phyloP scores from a whole-genome alignment of 2,113 vertebrate genomes.

The Indicator maculatus region DNA sequence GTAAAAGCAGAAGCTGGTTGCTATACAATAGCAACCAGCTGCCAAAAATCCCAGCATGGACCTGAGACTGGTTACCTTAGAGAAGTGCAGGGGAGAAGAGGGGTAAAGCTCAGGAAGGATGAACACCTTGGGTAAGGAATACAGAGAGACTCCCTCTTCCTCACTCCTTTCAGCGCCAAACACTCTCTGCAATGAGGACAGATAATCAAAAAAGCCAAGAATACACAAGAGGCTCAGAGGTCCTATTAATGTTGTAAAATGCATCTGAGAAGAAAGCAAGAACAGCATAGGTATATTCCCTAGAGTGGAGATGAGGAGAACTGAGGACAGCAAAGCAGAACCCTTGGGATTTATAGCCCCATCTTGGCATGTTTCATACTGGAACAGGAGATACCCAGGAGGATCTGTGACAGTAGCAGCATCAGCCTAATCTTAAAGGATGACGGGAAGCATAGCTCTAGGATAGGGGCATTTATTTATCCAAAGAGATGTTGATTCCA shows the following conservation, averaged over 20 bases:
- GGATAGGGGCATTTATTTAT: background rate
- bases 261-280: background rate
- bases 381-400: background rate
- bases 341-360: slow-evolving; percentile 17
- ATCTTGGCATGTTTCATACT: background rate
- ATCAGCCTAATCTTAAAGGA: background rate
- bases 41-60: background rate
- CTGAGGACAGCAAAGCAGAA: slow-evolving; percentile 18
- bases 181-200: background rate
- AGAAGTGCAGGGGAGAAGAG: background rate
- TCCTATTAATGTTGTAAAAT: background rate
- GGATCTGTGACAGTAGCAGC: background rate
- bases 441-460: background rate
- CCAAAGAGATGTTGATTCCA: background rate
- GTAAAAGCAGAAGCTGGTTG: no score
- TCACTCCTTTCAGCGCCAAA: background rate
- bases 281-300: background rate
- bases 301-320: background rate
- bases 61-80: background rate
- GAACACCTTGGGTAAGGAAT: background rate
- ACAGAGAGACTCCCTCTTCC: background rate
- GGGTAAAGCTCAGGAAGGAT: background rate
- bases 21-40: background rate
- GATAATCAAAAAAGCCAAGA: slow-evolving; percentile 42
- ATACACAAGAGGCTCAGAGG: background rate